A percentile compares a stretch with the other conserved stretches of the same genome.
phyloP scores from a whole-genome alignment of 2,888 invertebrate genomes.

The Lasius fuliginosus region DNA sequence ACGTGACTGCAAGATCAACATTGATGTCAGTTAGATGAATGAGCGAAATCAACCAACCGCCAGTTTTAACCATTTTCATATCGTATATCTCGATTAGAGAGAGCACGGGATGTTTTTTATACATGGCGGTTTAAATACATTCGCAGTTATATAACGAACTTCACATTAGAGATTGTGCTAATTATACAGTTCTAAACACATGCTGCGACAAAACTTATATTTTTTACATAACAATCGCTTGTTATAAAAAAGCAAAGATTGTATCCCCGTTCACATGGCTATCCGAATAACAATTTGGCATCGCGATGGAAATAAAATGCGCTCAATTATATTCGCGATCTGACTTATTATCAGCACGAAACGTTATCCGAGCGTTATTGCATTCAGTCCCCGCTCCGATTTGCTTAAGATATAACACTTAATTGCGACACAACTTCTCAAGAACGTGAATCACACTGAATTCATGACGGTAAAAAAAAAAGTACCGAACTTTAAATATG shows the following conservation, averaged over 20 bases:
- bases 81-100: conserved; percentile 7
- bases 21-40: neutral
- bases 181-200: neutral
- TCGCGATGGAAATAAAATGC: conserved; percentile 33
- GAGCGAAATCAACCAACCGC: neutral
- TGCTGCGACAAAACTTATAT: neutral
- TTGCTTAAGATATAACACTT: conserved; percentile 29
- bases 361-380: conserved; percentile 4
- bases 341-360: conserved; percentile 39
- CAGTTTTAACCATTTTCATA: neutral
- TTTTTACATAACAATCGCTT: neutral
- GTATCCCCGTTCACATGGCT: conserved; percentile 12
- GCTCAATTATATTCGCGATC: neutral
- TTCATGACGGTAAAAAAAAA: neutral
- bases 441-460: conserved; percentile 44
- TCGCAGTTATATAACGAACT: neutral
- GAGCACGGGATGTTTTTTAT: neutral
- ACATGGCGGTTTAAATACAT: conserved; percentile 8
- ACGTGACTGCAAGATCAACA: conserved; percentile 40
- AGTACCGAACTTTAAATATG: neutral
- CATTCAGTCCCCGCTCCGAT: conserved; percentile 24
- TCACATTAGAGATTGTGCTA: neutral
- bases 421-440: conserved; percentile 26
- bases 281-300: conserved; percentile 29
- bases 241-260: conserved; percentile 3